phyloP scores from a whole-genome alignment of 2,888 invertebrate genomes.

The Tinea pellionella region DNA sequence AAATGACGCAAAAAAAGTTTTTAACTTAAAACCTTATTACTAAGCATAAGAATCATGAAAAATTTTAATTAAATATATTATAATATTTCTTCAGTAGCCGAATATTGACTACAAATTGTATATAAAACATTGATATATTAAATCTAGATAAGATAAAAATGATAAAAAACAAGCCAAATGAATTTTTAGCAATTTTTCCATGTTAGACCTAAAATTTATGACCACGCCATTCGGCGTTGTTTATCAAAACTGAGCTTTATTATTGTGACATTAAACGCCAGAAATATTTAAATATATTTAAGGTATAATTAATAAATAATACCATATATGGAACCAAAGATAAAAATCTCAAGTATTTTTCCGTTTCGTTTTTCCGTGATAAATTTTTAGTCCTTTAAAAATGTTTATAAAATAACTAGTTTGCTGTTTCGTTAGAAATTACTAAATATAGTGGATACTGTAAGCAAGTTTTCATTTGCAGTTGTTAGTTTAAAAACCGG shows the following conservation, averaged over 20 bases:
- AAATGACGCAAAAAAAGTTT: no score
- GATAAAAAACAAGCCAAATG: background rate
- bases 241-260: no score
- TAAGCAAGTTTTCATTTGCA: background rate
- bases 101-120: background rate
- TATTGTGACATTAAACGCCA: no score
- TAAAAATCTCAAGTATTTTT: background rate
- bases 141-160: background rate
- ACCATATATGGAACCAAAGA: background rate
- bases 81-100: background rate
- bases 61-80: background rate
- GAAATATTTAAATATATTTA: no score
- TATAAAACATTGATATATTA: constrained; percentile 1
- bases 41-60: no score
- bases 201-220: no score
- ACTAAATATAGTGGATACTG: background rate
- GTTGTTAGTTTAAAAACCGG: background rate
- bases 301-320: background rate
- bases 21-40: no score
- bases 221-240: no score
- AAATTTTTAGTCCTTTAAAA: background rate
- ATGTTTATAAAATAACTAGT: constrained; percentile 1
- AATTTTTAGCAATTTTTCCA: background rate
- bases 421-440: background rate
- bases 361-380: background rate